Percentiles rank a stretch among this genome's conserved stretches.
These are phyloP conservation scores for Elachura formosa DNA, from an alignment of 2,113 vertebrate genomes.

Conservation along the genomic window DNA sequence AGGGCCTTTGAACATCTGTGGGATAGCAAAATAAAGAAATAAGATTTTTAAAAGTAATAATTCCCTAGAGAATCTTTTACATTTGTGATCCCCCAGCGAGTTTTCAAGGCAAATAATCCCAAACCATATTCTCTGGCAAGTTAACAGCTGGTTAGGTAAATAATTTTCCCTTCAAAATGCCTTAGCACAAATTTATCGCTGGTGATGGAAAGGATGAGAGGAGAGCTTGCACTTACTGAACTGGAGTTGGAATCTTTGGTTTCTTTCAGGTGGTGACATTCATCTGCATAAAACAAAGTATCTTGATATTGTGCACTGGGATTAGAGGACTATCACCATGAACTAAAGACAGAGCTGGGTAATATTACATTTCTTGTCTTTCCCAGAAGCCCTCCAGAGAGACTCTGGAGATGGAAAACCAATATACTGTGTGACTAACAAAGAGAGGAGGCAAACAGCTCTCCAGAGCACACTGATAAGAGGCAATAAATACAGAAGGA, in stretches of 20 bases:
- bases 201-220: not conserved
- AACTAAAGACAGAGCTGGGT: not conserved
- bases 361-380: not conserved
- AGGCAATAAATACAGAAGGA: not conserved
- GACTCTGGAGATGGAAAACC: not conserved
- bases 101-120: not conserved
- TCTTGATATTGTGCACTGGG: not conserved
- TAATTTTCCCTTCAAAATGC: not conserved
- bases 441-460: not conserved
- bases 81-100: not conserved
- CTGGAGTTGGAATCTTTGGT: not conserved
- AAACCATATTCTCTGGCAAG: not conserved
- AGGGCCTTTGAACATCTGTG: not conserved
- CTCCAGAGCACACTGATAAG: not conserved
- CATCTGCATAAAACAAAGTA: not conserved
- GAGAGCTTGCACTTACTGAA: not conserved
- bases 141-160: not conserved
- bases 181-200: not conserved
- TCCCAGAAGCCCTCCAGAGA: not conserved
- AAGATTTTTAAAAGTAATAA: not conserved
- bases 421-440: not conserved
- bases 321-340: not conserved
- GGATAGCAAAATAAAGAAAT: not conserved
- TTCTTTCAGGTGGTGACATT: not conserved
- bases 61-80: not conserved